Conservation (phyloP, 2,888 invertebrate species). For the Luffia ferchaultella region DNA sequence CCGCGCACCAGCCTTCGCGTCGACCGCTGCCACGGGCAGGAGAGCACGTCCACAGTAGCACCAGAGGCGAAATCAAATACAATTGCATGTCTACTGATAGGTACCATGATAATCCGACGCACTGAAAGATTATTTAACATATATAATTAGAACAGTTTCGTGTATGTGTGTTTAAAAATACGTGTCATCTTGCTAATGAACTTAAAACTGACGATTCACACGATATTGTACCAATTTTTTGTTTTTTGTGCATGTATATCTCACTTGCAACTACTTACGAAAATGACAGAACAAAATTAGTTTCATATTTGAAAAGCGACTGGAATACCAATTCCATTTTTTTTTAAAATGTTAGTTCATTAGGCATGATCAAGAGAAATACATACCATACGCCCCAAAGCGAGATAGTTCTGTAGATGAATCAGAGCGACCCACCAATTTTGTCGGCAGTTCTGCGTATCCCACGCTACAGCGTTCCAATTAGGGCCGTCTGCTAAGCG, state of each 20-base stretch:
- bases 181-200: too few relatives aligned
- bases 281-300: too few relatives aligned
- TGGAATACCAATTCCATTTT: too few relatives aligned
- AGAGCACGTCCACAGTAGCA: conserved; percentile 35
- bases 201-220: too few relatives aligned
- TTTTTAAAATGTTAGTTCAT: too few relatives aligned
- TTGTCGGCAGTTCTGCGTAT: conserved; percentile 27
- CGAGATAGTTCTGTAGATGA: conserved; percentile 36
- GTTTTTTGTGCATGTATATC: too few relatives aligned
- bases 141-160: too few relatives aligned
- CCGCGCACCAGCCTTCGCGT: conserved; percentile 20
- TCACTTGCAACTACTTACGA: too few relatives aligned
- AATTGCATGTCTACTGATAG: conserved; percentile 22
- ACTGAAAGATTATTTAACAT: conserved; percentile 27
- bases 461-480: conserved; percentile 19
- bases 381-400: conserved; percentile 25
- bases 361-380: too few relatives aligned
- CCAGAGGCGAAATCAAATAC: conserved; percentile 12
- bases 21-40: conserved; percentile 10
- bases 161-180: too few relatives aligned
- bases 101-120: conserved; percentile 31
- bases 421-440: conserved; percentile 42
- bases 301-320: too few relatives aligned
- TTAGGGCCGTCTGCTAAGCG: conserved; percentile 28
- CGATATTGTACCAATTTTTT: too few relatives aligned